Base-by-base conservation (phyloP, 2,797 vertebrate species). In the Amphiprion clarkii region DNA sequence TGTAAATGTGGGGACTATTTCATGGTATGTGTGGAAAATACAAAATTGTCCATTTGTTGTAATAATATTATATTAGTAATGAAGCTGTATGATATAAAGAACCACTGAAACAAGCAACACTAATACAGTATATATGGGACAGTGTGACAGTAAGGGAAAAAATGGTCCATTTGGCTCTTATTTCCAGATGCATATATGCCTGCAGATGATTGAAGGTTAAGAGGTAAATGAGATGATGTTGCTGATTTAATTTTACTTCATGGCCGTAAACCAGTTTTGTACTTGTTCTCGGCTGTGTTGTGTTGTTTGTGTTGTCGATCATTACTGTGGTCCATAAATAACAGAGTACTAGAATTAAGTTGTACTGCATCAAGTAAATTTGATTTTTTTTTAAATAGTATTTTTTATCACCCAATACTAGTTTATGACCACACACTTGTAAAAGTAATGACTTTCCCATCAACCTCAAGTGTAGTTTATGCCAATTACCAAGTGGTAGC, bases 241-340 rank as follows among this genome's bases (percentile, higher is more conserved):
- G 9, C 55, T n/a, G 39, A 25, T 25, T 48, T 10, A 44, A 19
- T 67, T 58, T 62, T 40, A 57, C 57, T 62, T 44, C 4, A 67
- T 3, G 16, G 6, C 25, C 52, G 7, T 27, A 36, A 25, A 62
- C 21, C 1, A 1, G n/a, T 46, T 49, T 6, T 40, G 23, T 65
- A 33, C 25, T 44, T 29, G 21, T 17, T 36, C 29, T 27, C 27
- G 36, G 23, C 59, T 46, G 39, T 62, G 52, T 19, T 46, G 39
- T 62, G 52, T 19, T 53, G 14, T 67, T 65, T 46, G 46, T 58
- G 46, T 46, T 55, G 1, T 60, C 10, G 10, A 33, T 10, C 1
- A 9, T 61, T 40, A 27, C 10, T 10, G 9, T 13, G 8, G 6
- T 23, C 4, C 19, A 29, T 27, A 3, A 63, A 10, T 36, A 21